Conservation (phyloP, 64 coral and sea anemone genomes). For the Pachyseris speciosa region DNA sequence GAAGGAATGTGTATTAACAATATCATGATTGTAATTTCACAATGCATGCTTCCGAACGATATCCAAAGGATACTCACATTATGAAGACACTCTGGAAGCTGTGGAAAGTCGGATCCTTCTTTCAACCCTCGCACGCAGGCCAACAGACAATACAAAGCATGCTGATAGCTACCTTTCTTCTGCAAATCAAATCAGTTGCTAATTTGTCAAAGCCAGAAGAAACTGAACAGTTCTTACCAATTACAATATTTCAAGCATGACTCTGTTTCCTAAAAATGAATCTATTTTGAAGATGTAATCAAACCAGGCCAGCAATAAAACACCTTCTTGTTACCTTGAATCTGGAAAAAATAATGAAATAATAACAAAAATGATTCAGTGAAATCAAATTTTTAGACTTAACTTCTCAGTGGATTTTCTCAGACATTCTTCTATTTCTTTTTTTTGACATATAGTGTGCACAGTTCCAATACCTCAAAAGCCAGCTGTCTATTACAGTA, state of each 20-base stretch:
- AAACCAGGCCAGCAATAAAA: background rate
- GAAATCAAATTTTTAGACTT: too few species aligned
- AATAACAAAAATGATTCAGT: too few species aligned
- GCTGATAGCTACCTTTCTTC: constrained; percentile 72
- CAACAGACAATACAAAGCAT: constrained; percentile 85
- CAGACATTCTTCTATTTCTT: too few species aligned
- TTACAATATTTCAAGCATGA: background rate
- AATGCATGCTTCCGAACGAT: background rate
- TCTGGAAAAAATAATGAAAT: constrained; percentile 47
- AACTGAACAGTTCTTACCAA: background rate
- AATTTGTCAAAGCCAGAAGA: background rate
- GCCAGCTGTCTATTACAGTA: too few species aligned
- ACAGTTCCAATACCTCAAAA: too few species aligned
- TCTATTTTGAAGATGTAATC: background rate
- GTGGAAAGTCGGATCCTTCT: constrained; percentile 78
- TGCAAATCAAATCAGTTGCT: background rate
- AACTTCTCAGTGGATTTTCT: too few species aligned
- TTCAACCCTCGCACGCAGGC: constrained; percentile 94
- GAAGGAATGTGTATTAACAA: too few species aligned
- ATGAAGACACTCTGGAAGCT: constrained; percentile 92
- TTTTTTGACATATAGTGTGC: too few species aligned
- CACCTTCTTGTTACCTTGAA: constrained; percentile 73
- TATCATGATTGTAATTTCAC: background rate
- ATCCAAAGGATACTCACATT: constrained; percentile 70
- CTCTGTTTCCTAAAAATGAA: background rate